Percentiles rank a stretch among this genome's conserved stretches.
Conservation (phyloP, 2,888 invertebrate genomes). For the Ctena decussata region DNA sequence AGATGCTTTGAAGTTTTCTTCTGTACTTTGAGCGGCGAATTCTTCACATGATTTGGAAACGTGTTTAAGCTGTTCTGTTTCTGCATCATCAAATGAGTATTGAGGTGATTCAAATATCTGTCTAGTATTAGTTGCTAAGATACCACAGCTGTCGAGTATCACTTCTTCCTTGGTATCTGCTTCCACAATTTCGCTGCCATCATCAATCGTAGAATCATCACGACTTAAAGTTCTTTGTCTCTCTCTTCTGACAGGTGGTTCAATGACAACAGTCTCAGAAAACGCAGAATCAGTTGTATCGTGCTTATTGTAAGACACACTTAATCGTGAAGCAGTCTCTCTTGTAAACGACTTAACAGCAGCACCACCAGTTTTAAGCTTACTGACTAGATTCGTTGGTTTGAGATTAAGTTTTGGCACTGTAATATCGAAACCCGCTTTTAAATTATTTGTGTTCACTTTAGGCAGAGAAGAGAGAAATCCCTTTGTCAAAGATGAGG, state of each 20-base stretch:
- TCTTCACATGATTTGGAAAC: neutral
- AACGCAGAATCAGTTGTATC: constrained; percentile 21
- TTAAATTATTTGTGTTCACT: constrained; percentile 33
- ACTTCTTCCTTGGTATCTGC: constrained; percentile 77
- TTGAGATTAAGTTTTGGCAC: constrained; percentile 51
- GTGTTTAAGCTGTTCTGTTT: neutral
- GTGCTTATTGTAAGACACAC: constrained; percentile 39
- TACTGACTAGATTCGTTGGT: constrained; percentile 58
- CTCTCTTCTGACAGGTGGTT: neutral
- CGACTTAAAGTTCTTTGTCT: constrained; percentile 46
- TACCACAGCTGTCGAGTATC: constrained; percentile 86
- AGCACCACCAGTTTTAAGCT: constrained; percentile 58
- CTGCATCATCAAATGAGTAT: constrained; percentile 42
- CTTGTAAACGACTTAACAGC: constrained; percentile 53
- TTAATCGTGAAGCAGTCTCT: constrained; percentile 48
- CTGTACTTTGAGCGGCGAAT: neutral
- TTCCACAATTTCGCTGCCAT: constrained; percentile 44
- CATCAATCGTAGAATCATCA: constrained; percentile 65
- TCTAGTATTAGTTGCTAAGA: constrained; percentile 84
- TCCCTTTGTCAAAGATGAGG: neutral
- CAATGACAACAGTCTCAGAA: neutral
- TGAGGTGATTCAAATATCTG: constrained; percentile 69
- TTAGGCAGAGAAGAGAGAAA: constrained; percentile 45
- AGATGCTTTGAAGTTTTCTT: neutral
- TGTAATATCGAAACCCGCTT: constrained; percentile 42